Evolutionary conservation across 2,797 vertebrate species (phyloP).

Genomic region (Sciurus vulgaris): DNA sequence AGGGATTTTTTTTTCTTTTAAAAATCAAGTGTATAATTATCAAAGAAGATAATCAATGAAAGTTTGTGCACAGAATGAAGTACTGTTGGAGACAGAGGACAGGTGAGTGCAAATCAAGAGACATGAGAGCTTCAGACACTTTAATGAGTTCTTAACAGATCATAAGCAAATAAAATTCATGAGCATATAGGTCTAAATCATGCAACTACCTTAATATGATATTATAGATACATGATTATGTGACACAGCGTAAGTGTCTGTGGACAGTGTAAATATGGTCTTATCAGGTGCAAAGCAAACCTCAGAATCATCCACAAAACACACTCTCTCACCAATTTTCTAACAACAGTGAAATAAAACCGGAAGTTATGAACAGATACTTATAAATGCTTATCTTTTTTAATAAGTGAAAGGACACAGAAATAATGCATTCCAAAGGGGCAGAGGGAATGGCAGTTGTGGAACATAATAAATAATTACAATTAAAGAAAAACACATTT

Average conservation of each 20-base stretch:
- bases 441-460: not conserved
- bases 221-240: conserved; percentile 1
- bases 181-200: not conserved
- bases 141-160: not conserved
- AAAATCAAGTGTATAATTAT: not conserved
- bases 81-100: not conserved
- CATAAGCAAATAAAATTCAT: not conserved
- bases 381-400: not conserved
- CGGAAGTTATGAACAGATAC: not conserved
- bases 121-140: not conserved
- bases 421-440: not conserved
- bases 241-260: not conserved
- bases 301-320: not conserved
- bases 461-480: not conserved
- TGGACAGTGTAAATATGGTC: not conserved
- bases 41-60: not conserved
- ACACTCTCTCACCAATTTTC: not conserved
- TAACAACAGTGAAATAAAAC: not conserved
- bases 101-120: not conserved
- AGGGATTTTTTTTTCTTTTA: not conserved
- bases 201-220: not conserved
- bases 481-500: not conserved
- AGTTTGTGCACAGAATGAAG: not conserved
- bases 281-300: not conserved
- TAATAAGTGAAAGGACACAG: not conserved